A percentile compares a stretch with the other conserved stretches of the same genome.
Evolutionary conservation across 2,113 vertebrate genomes (phyloP).

Genomic region (Parus major): DNA sequence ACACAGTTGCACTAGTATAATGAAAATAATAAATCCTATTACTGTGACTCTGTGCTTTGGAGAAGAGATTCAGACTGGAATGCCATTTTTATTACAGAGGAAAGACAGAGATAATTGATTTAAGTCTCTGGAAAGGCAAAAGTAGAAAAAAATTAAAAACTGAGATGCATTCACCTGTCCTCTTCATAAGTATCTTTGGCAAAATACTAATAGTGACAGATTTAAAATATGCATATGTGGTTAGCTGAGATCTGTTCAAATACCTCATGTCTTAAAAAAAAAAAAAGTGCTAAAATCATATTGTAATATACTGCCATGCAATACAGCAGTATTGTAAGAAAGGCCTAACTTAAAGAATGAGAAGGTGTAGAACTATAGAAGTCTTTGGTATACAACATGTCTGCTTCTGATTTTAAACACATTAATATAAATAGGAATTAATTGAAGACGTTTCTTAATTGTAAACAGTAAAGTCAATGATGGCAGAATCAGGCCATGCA

Average conservation of each 20-base stretch:
- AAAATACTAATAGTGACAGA: background rate
- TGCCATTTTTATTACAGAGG: background rate
- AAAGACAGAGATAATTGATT: background rate
- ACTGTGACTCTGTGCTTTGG: background rate
- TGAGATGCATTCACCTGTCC: background rate
- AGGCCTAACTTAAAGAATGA: background rate
- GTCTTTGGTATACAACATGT: background rate
- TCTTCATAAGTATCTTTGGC: background rate
- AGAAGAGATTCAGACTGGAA: background rate
- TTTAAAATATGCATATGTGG: background rate
- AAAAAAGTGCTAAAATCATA: background rate
- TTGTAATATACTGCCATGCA: background rate
- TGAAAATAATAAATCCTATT: conserved; percentile 4
- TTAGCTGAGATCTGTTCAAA: background rate
- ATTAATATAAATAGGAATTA: background rate
- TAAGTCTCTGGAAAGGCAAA: background rate
- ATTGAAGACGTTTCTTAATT: background rate
- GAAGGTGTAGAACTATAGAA: background rate
- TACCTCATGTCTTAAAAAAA: background rate
- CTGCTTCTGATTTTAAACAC: background rate
- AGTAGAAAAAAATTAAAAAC: background rate
- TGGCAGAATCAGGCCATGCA: background rate
- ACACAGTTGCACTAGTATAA: background rate
- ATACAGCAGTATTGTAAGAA: background rate
- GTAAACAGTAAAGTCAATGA: background rate